These are phyloP conservation scores for Phalanger gymnotis DNA, from an alignment of 2,797 vertebrate species.

Conservation along the genomic window DNA sequence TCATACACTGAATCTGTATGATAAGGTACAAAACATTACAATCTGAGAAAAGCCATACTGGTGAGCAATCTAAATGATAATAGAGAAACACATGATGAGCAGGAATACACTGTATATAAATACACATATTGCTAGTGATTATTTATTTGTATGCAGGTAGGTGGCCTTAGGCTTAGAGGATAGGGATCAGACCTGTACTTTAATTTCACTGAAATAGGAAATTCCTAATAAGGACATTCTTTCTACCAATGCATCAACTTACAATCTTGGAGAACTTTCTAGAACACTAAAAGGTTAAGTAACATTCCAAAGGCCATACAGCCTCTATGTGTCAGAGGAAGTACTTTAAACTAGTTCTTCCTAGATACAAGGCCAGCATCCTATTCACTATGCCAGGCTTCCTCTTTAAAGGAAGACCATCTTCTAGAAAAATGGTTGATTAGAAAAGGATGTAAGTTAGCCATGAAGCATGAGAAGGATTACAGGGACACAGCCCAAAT, in stretches of 20 bases:
- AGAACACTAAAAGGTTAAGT: not conserved
- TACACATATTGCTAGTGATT: not conserved
- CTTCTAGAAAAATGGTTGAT: not conserved
- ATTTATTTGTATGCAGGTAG: not conserved
- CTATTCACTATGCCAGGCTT: not conserved
- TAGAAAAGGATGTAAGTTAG: not conserved
- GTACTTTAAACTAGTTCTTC: not conserved
- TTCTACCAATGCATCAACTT: not conserved
- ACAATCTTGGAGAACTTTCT: not conserved
- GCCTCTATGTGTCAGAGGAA: not conserved
- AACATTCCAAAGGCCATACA: not conserved
- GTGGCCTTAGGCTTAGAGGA: not conserved
- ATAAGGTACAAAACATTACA: not conserved
- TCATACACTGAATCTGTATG: not conserved
- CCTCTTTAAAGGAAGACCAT: not conserved
- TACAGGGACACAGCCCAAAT: not conserved
- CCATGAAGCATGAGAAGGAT: not conserved
- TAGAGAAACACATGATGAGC: not conserved
- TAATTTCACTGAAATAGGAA: not conserved
- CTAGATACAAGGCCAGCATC: not conserved
- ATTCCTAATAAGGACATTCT: not conserved
- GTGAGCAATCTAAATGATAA: not conserved
- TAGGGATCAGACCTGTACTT: not conserved
- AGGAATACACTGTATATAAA: not conserved
- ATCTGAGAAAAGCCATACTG: not conserved